These are phyloP conservation scores for Dreissena rostriformis DNA, from an alignment of 1,140 invertebrate species.

Conservation along the genomic window DNA sequence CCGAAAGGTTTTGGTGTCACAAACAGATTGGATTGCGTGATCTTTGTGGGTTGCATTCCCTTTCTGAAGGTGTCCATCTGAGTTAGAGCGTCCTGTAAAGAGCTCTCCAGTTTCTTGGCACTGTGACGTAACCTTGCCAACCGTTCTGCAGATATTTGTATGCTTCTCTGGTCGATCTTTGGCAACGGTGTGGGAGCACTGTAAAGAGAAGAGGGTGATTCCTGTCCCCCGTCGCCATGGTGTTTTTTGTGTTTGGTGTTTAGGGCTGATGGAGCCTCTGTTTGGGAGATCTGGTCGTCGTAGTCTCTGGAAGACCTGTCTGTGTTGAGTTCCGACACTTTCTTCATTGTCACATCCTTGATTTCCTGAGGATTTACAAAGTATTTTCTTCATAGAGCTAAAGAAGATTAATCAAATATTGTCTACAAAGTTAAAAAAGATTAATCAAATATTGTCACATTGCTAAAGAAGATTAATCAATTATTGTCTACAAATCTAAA, in stretches of 20 bases:
- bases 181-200: conserved; percentile 44
- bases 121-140: conserved; percentile 68
- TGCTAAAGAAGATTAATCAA: too few species aligned
- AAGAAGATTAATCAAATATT: too few species aligned
- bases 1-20: conserved; percentile 46
- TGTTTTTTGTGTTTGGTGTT: neutral
- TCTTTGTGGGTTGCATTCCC: conserved; percentile 48
- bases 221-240: neutral
- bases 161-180: conserved; percentile 52
- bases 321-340: conserved; percentile 34
- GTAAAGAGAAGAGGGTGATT: conserved; percentile 32
- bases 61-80: conserved; percentile 71
- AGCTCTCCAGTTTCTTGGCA: conserved; percentile 74
- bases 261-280: conserved; percentile 2
- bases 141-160: conserved; percentile 72
- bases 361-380: conserved; percentile 27
- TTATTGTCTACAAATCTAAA: too few species aligned
- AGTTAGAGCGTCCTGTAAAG: conserved; percentile 71
- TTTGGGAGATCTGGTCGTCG: conserved; percentile 34
- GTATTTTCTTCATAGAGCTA: too few species aligned
- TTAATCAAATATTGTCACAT: too few species aligned
- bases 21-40: conserved; percentile 44
- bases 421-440: too few species aligned
- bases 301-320: conserved; percentile 15
- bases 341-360: conserved; percentile 53